Conservation (phyloP, 2,113 vertebrate genomes). For the Ammospiza caudacuta region DNA sequence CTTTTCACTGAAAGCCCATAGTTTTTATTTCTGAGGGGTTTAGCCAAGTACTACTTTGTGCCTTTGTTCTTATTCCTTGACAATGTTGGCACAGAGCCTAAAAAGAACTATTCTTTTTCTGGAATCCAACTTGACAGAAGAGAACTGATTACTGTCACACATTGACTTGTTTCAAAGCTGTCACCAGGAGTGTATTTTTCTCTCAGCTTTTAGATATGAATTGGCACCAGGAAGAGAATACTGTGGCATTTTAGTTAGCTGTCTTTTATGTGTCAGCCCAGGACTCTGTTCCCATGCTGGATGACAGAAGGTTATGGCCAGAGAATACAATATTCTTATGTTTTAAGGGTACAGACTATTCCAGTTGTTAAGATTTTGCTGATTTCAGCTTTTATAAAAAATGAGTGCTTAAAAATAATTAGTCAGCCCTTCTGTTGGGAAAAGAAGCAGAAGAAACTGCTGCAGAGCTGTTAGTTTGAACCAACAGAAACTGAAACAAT, state of each 20-base stretch:
- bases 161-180: constrained; percentile 35
- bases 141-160: constrained; percentile 54
- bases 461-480: background rate
- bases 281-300: background rate
- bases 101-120: background rate
- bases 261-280: background rate
- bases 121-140: constrained; percentile 13
- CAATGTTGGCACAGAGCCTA: background rate
- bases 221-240: constrained; percentile 32
- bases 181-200: constrained; percentile 10
- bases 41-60: background rate
- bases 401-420: background rate
- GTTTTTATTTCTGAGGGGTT: background rate
- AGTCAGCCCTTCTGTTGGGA: background rate
- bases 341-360: background rate
- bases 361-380: background rate
- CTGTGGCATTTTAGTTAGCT: constrained; percentile 2
- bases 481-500: background rate
- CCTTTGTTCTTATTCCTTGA: constrained; percentile 16
- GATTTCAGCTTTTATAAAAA: background rate
- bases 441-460: background rate
- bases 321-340: background rate
- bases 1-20: background rate
- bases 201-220: background rate
- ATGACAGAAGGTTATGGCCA: background rate